A percentile compares a stretch with the other conserved stretches of the same genome.
Evolutionary conservation across 2,888 invertebrate genomes (phyloP).

Genomic region (Drosophila lacicola): DNA sequence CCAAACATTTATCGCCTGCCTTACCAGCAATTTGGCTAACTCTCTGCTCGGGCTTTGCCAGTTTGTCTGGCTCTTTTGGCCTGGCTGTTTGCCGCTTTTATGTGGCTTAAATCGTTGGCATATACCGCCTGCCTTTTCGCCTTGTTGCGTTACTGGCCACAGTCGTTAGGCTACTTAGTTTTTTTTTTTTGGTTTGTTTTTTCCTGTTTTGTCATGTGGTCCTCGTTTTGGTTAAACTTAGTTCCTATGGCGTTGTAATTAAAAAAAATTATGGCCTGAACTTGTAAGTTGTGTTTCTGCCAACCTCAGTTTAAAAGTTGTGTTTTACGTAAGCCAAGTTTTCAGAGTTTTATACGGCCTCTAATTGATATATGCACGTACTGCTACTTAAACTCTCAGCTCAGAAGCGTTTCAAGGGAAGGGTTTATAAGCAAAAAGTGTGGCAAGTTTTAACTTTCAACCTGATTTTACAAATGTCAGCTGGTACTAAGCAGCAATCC

Average conservation of each 20-base stretch:
- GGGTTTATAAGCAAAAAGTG: neutral
- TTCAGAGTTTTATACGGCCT: constrained; percentile 28
- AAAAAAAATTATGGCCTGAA: constrained; percentile 59
- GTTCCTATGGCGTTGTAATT: constrained; percentile 69
- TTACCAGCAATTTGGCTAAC: constrained; percentile 24
- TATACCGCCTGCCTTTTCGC: constrained; percentile 36
- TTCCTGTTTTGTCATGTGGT: constrained; percentile 1
- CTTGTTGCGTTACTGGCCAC: constrained; percentile 36
- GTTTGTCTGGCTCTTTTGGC: constrained; percentile 37
- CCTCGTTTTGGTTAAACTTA: constrained; percentile 49
- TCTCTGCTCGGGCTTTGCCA: constrained; percentile 20
- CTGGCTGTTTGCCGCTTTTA: constrained; percentile 53
- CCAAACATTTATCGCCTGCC: constrained; percentile 58
- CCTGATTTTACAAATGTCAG: neutral
- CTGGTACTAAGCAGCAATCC: no score
- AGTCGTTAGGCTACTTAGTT: constrained; percentile 63
- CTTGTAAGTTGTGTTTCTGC: constrained; percentile 14
- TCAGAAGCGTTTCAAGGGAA: neutral
- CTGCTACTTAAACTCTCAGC: constrained; percentile 33
- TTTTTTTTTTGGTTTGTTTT: constrained; percentile 1
- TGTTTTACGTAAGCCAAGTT: constrained; percentile 37
- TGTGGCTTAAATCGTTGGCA: constrained; percentile 66
- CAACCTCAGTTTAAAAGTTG: constrained; percentile 34
- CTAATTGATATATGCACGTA: constrained; percentile 62
- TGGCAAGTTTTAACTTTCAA: neutral